Evolutionary conservation across 2,797 vertebrate genomes (phyloP).

Genomic region (Molossus molossus): DNA sequence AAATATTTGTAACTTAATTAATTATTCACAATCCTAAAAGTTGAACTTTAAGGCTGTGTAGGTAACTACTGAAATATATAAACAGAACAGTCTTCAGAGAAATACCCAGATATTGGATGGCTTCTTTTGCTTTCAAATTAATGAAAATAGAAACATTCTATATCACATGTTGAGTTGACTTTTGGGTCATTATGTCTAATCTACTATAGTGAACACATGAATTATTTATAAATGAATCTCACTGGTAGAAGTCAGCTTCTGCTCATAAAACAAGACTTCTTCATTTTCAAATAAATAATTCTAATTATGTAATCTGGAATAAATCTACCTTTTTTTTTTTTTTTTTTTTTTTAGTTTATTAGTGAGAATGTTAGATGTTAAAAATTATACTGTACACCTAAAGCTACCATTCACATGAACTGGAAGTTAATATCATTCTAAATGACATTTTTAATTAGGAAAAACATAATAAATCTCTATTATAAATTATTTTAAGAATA

Average conservation of each 20-base stretch:
- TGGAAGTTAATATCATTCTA: background rate
- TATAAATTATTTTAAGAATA: constrained; percentile 45
- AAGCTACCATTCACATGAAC: background rate
- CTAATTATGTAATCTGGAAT: background rate
- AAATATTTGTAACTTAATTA: constrained; percentile 38
- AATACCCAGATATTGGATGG: background rate
- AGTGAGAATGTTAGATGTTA: background rate
- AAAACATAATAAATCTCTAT: constrained; percentile 3
- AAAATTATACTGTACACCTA: constrained; percentile 6
- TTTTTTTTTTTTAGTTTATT: background rate
- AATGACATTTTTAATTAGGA: constrained; percentile 34
- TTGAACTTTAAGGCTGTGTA: background rate
- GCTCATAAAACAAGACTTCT: background rate
- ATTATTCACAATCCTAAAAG: background rate
- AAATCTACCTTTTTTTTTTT: constrained; percentile 44
- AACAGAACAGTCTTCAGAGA: background rate
- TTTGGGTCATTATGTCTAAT: constrained; percentile 15
- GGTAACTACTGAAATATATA: background rate
- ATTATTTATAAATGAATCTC: constrained; percentile 60
- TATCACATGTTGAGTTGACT: constrained; percentile 25
- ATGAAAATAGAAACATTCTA: background rate
- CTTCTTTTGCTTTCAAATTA: constrained; percentile 20
- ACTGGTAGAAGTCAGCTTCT: constrained; percentile 8
- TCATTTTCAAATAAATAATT: constrained; percentile 45
- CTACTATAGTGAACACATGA: background rate